Evolutionary conservation across 2,888 invertebrate genomes (phyloP), one percentile per base, ranked within the genome.

Genomic region (Encarsia formosa): DNA sequence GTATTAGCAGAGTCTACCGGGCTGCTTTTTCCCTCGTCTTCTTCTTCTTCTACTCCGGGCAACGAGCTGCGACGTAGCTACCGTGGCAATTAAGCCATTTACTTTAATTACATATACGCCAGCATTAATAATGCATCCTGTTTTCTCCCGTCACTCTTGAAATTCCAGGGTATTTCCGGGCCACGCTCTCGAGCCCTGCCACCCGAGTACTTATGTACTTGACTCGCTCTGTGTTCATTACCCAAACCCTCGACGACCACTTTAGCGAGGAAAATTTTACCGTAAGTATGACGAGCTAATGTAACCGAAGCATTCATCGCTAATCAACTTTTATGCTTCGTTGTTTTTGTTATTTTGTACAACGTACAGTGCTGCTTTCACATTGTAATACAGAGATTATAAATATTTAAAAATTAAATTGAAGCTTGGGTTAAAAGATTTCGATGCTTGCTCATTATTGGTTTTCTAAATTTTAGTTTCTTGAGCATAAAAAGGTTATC

Each of bases 81-180:
- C 20, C 57, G 51, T 55, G 59, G 58, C 61, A 63, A 63, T 65
- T 61, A 63, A 63, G 60, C 59, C 59, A 63, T 64, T 56, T 65
- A 62, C 60, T 63, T 63, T 61, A 63, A 62, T 64, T 63, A 63
- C 63, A 57, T 59, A 60, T 62, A 62, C 56, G 61, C 59, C 56
- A 56, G 54, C 54, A 63, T 63, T 62, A 61, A 64, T 64, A 61
- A 63, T 61, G 61, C 60, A 62, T 61, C 60, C 59, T 54, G 57
- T 54, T 60, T 58, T 56, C 51, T 47, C 53, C 52, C 53, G 49
- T 54, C 59, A 51, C 58, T 59, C 58, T 49, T 56, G 56, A 57
- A 47, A 48, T 54, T 47, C 43, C 50, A 26, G 44, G 52, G 35
- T 29, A 48, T 38, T 56, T 56, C 47, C 45, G 37, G 47, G 37